Percentiles rank a stretch among this genome's conserved stretches.
Conservation (phyloP, 2,888 invertebrate genomes). For the Amiota mariae region DNA sequence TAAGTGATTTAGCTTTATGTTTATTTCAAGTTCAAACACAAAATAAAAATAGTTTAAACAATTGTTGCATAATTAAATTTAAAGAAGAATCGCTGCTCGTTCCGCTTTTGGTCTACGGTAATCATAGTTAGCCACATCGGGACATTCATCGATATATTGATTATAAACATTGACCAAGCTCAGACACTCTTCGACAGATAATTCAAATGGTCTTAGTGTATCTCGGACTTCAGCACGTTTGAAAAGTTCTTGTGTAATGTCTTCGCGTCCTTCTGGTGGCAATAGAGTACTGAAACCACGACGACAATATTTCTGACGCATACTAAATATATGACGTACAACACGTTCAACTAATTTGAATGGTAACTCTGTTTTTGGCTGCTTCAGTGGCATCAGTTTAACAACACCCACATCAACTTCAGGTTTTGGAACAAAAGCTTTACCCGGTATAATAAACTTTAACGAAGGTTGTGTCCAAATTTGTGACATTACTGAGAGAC, state of each 20-base stretch:
- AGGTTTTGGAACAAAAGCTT: slow-evolving; percentile 93
- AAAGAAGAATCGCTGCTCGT: background rate
- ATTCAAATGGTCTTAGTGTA: slow-evolving; percentile 80
- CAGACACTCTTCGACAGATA: slow-evolving; percentile 85
- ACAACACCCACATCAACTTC: slow-evolving; percentile 98
- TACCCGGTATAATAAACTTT: slow-evolving; percentile 91
- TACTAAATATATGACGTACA: slow-evolving; percentile 87
- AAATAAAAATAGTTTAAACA: background rate
- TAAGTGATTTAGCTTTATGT: background rate
- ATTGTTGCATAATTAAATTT: background rate
- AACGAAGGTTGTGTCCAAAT: slow-evolving; percentile 88
- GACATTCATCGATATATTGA: slow-evolving; percentile 80
- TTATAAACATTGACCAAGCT: slow-evolving; percentile 85
- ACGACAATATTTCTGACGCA: slow-evolving; percentile 88
- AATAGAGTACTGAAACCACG: slow-evolving; percentile 83
- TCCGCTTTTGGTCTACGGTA: slow-evolving; percentile 76
- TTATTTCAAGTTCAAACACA: slow-evolving; percentile 23
- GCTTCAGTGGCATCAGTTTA: slow-evolving; percentile 84
- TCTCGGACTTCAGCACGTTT: slow-evolving; percentile 82
- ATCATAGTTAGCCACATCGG: slow-evolving; percentile 80
- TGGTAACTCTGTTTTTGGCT: slow-evolving; percentile 83
- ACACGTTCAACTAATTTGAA: slow-evolving; percentile 93
- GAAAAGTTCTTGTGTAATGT: slow-evolving; percentile 81
- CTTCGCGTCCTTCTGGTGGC: slow-evolving; percentile 80
- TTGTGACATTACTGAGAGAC: slow-evolving; percentile 96